phyloP scores from a whole-genome alignment of 2,113 vertebrate species.

The Collichthys lucidus region DNA sequence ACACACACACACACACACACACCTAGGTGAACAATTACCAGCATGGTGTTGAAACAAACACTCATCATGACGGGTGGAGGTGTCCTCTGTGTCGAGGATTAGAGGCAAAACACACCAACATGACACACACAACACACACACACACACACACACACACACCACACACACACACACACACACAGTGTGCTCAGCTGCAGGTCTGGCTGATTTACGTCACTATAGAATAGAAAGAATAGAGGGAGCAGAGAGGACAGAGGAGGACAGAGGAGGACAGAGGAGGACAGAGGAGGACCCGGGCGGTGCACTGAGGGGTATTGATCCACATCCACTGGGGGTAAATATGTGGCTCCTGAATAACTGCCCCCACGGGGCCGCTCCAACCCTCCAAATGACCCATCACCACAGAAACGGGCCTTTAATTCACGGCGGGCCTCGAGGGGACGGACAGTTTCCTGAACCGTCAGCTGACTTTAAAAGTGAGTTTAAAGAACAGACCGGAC shows the following conservation, averaged over 20 bases:
- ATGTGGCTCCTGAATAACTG: slow-evolving; percentile 27
- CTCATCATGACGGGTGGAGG: no score
- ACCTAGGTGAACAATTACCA: no score
- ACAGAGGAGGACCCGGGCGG: neutral
- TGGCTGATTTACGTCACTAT: slow-evolving; percentile 16
- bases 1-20: no score
- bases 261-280: neutral
- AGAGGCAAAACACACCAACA: no score
- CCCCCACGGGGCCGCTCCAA: slow-evolving; percentile 29
- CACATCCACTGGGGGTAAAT: slow-evolving; percentile 4
- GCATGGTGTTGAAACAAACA: no score
- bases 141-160: neutral
- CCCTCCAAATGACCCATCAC: slow-evolving; percentile 32
- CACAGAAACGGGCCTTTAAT: neutral
- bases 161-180: neutral
- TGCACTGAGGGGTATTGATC: slow-evolving; percentile 43
- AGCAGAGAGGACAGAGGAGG: neutral
- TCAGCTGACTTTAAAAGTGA: neutral
- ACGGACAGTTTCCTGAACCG: neutral
- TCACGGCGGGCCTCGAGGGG: neutral
- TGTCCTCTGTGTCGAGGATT: no score
- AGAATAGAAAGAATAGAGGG: slow-evolving; percentile 10
- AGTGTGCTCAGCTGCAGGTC: slow-evolving; percentile 55
- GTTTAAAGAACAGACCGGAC: neutral
- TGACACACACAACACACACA: neutral